phyloP scores from a whole-genome alignment of 2,888 invertebrate genomes.

The Yponomeuta sedellus region DNA sequence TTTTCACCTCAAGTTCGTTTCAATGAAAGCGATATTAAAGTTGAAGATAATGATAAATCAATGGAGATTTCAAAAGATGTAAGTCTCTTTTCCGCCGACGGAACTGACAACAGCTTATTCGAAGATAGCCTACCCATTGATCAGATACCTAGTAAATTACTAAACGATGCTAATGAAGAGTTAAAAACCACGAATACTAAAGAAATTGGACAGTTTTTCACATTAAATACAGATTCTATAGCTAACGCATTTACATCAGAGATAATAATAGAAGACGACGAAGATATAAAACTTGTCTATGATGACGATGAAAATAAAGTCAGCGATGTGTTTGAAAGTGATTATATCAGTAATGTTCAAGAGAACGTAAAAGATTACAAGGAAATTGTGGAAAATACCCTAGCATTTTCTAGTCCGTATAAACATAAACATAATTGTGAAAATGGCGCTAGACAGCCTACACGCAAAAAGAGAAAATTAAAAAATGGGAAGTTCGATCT shows the following conservation, averaged over 20 bases:
- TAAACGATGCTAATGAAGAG: conserved; percentile 45
- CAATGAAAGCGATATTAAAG: conserved; percentile 39
- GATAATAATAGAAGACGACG: conserved; percentile 43
- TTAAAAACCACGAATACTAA: conserved; percentile 18
- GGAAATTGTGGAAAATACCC: not conserved
- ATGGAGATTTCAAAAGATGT: conserved; percentile 4
- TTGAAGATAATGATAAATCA: conserved; percentile 13
- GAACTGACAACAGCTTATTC: conserved; percentile 73
- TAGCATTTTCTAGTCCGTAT: conserved; percentile 13
- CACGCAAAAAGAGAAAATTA: not conserved
- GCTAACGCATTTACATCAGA: conserved; percentile 49
- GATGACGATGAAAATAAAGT: conserved; percentile 38
- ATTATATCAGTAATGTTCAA: conserved; percentile 20
- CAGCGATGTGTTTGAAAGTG: conserved; percentile 21
- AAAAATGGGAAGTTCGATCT: not conserved
- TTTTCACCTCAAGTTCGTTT: conserved; percentile 53
- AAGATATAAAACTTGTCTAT: conserved; percentile 58
- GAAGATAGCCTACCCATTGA: conserved; percentile 76
- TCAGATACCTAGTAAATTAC: conserved; percentile 61
- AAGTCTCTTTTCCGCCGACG: conserved; percentile 58
- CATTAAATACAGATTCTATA: conserved; percentile 43
- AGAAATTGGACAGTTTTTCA: conserved; percentile 21
- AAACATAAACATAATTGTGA: not conserved
- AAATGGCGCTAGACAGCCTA: not conserved
- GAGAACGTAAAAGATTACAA: conserved; percentile 21